These are phyloP conservation scores for Drosophila macrospina DNA, from an alignment of 2,888 invertebrate species.

Conservation along the genomic window DNA sequence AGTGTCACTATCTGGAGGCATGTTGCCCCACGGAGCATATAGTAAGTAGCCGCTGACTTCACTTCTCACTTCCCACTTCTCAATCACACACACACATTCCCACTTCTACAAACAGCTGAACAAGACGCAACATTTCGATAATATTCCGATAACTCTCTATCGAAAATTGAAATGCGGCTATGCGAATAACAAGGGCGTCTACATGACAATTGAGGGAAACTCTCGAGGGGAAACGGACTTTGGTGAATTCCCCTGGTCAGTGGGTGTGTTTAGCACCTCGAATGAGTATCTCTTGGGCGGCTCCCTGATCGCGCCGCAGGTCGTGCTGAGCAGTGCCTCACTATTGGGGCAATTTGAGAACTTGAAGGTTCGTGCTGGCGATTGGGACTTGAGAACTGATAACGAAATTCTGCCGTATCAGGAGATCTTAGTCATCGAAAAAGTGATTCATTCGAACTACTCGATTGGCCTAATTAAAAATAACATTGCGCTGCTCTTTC, in stretches of 20 bases:
- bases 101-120: not conserved
- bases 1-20: conserved; percentile 25
- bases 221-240: conserved; percentile 14
- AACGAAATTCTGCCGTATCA: conserved; percentile 26
- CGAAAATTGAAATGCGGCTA: conserved; percentile 31
- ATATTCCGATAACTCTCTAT: accelerated
- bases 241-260: conserved; percentile 45
- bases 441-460: not conserved
- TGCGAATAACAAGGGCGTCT: conserved; percentile 21
- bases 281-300: conserved; percentile 5
- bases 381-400: conserved; percentile 33
- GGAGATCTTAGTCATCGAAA: not conserved
- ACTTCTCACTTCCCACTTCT: too few relatives aligned
- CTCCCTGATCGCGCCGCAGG: conserved; percentile 5
- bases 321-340: conserved; percentile 15
- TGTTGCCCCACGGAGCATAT: conserved; percentile 5
- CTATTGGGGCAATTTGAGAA: accelerated
- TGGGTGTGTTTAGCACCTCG: not conserved
- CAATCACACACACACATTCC: too few relatives aligned
- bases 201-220: conserved; percentile 10
- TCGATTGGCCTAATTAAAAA: accelerated
- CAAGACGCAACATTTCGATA: accelerated
- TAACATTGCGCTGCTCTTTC: conserved; percentile 38
- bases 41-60: too few relatives aligned
- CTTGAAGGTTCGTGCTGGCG: conserved; percentile 34